Percentiles rank a stretch among this genome's conserved stretches.
phyloP scores from a whole-genome alignment of 2,113 vertebrate species.

The Cyprinodon variegatus region DNA sequence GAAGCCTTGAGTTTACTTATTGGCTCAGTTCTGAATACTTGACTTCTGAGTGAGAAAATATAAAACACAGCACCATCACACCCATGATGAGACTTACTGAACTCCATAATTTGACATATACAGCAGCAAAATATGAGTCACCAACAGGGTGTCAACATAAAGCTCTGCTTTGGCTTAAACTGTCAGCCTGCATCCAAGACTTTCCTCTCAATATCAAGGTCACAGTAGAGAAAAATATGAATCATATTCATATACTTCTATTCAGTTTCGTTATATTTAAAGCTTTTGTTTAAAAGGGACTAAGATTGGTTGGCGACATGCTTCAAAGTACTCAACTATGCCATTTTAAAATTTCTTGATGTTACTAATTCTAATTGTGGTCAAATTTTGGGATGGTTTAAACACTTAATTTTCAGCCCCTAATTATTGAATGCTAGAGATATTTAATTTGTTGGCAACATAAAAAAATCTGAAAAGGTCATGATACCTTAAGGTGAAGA shows the following conservation, averaged over 20 bases:
- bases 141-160: slow-evolving; percentile 55
- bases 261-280: slow-evolving; percentile 23
- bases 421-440: too few species aligned
- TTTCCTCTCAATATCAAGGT: slow-evolving; percentile 57
- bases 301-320: background rate
- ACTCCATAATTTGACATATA: slow-evolving; percentile 64
- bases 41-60: slow-evolving; percentile 26
- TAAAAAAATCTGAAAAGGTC: too few species aligned
- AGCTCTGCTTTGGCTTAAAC: slow-evolving; percentile 54
- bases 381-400: too few species aligned
- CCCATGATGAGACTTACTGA: slow-evolving; percentile 49
- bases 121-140: slow-evolving; percentile 57
- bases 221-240: slow-evolving; percentile 33
- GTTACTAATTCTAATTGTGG: too few species aligned
- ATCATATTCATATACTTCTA: slow-evolving; percentile 30
- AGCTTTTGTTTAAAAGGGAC: slow-evolving; percentile 11
- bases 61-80: slow-evolving; percentile 25
- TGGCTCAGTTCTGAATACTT: slow-evolving; percentile 9
- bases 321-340: background rate
- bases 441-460: too few species aligned
- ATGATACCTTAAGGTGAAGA: too few species aligned
- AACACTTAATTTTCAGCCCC: too few species aligned
- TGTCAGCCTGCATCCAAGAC: slow-evolving; percentile 41
- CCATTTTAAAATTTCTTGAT: background rate
- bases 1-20: background rate